These are phyloP conservation scores for Drosophila koepferae DNA, from an alignment of 2,888 invertebrate species.

Conservation along the genomic window DNA sequence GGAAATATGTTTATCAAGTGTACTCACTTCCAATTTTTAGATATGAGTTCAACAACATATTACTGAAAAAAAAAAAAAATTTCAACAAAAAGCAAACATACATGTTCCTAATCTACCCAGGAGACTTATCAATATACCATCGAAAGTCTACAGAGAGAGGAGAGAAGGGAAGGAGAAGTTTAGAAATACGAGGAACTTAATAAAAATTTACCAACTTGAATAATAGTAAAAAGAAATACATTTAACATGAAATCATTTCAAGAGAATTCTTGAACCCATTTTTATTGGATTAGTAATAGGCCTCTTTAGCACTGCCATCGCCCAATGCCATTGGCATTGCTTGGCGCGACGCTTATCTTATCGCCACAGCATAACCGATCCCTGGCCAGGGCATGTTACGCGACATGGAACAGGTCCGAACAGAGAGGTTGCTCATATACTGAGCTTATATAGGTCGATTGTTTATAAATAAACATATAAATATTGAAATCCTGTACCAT, in stretches of 20 bases:
- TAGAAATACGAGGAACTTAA: not conserved
- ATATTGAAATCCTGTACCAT: not conserved
- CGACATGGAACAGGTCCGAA: slow-evolving; percentile 14
- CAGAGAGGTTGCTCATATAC: not conserved
- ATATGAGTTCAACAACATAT: slow-evolving; percentile 22
- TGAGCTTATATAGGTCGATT: slow-evolving; percentile 6
- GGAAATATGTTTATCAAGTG: slow-evolving; percentile 3
- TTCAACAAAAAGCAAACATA: slow-evolving; percentile 10
- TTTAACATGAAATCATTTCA: slow-evolving; percentile 7
- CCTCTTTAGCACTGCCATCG: slow-evolving; percentile 12
- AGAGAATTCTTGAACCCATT: slow-evolving; percentile 1
- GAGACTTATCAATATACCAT: slow-evolving; percentile 12
- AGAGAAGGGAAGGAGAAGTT: not conserved
- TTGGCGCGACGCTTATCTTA: slow-evolving; percentile 44
- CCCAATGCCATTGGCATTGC: slow-evolving; percentile 33
- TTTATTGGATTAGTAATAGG: slow-evolving; percentile 19
- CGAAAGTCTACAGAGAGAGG: not conserved
- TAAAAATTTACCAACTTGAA: not conserved
- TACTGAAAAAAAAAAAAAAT: slow-evolving; percentile 9
- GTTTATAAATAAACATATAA: slow-evolving; percentile 32
- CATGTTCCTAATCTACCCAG: slow-evolving; percentile 7
- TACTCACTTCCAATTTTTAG: slow-evolving; percentile 14
- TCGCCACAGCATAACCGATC: slow-evolving; percentile 23
- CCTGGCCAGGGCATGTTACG: not conserved
- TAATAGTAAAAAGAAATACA: not conserved